Evolutionary conservation across 2,797 vertebrate genomes (phyloP).

Genomic region (Siniperca obscura): DNA sequence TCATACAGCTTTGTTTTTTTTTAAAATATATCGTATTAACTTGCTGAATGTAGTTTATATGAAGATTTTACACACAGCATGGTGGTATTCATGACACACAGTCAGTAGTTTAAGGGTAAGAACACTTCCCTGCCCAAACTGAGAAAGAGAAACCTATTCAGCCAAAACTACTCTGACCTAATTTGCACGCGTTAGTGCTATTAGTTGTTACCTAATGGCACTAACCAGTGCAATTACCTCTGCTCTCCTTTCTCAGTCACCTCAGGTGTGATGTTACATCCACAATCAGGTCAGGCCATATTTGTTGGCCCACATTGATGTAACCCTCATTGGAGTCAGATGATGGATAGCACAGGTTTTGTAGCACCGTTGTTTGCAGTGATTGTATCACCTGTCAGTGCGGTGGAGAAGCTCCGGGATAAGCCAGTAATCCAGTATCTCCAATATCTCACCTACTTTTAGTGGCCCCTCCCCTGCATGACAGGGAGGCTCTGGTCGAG

Average conservation of each 20-base stretch:
- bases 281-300: constrained; percentile 77
- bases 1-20: background rate
- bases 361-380: constrained; percentile 38
- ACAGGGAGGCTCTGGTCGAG: constrained; percentile 21
- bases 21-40: no score
- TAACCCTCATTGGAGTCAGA: constrained; percentile 53
- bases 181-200: background rate
- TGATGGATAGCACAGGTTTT: constrained; percentile 68
- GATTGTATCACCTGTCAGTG: constrained; percentile 71
- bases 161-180: background rate
- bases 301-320: constrained; percentile 73
- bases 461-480: constrained; percentile 11
- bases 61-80: background rate
- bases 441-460: constrained; percentile 64
- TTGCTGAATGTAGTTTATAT: background rate
- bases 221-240: constrained; percentile 41
- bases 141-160: background rate
- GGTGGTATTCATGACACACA: background rate
- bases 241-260: constrained; percentile 17
- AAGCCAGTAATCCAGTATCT: constrained; percentile 64
- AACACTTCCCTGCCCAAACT: background rate
- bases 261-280: constrained; percentile 69
- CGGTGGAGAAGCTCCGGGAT: constrained; percentile 40
- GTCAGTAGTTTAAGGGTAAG: background rate
- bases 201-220: background rate